Conservation (phyloP, 2,113 vertebrate species). For the Pipra filicauda region DNA sequence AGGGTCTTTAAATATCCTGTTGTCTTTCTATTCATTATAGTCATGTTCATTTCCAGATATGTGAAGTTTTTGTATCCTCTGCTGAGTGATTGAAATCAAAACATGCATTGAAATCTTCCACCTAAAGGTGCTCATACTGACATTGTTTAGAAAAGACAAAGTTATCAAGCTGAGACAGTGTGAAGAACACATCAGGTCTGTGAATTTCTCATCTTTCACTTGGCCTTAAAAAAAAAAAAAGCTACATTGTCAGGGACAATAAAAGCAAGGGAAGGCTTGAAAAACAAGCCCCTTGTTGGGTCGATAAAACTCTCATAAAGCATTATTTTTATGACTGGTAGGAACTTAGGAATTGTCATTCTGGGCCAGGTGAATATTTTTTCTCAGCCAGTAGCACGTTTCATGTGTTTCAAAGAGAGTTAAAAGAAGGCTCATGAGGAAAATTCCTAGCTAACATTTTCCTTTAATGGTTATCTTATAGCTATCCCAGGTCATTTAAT, state of each 20-base stretch:
- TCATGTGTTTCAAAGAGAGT: background rate
- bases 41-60: background rate
- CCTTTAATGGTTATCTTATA: background rate
- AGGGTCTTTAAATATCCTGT: background rate
- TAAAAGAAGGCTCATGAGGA: background rate
- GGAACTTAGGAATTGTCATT: background rate
- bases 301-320: background rate
- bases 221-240: background rate
- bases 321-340: background rate
- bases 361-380: background rate
- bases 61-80: background rate
- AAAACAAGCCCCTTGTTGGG: background rate
- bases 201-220: slow-evolving; percentile 29
- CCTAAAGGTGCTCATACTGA: background rate
- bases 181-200: background rate
- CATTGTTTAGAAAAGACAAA: background rate
- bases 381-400: background rate
- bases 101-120: background rate
- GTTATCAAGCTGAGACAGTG: background rate
- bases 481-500: background rate
- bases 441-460: background rate
- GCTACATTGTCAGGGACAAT: slow-evolving; percentile 2
- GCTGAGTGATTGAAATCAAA: slow-evolving; percentile 3
- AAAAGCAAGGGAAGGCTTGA: background rate
- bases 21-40: background rate